Percentiles rank a stretch among this genome's conserved stretches.
Evolutionary conservation across 1,140 invertebrate species (phyloP).

Genomic region (Hypothenemus hampei): DNA sequence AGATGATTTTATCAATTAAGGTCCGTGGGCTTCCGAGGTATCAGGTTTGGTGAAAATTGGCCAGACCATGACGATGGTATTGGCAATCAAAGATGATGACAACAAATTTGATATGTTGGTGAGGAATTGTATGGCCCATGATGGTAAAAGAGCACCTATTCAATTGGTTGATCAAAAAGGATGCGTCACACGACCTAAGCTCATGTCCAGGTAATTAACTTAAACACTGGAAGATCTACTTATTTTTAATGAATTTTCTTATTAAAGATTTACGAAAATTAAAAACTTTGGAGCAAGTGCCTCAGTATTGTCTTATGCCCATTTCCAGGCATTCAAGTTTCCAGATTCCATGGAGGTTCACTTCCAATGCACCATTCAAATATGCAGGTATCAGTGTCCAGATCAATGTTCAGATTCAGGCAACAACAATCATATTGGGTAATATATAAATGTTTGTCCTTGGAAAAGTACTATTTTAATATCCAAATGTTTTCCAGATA

Average conservation of each 20-base stretch:
- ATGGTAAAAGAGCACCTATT: conserved; percentile 90
- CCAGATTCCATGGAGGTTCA: conserved; percentile 95
- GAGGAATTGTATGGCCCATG: conserved; percentile 89
- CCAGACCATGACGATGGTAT: conserved; percentile 95
- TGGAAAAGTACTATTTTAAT: background rate
- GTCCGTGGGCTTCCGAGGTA: conserved; percentile 92
- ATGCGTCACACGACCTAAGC: conserved; percentile 84
- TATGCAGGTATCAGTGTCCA: conserved; percentile 87
- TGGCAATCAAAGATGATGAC: conserved; percentile 93
- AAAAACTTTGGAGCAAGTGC: conserved; percentile 92
- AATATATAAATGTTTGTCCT: conserved; percentile 31
- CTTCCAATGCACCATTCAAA: conserved; percentile 94
- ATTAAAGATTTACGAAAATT: conserved; percentile 77
- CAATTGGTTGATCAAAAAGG: conserved; percentile 90
- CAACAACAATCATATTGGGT: conserved; percentile 23
- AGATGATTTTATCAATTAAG: conserved; percentile 39
- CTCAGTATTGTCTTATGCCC: conserved; percentile 85
- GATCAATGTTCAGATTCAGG: conserved; percentile 81
- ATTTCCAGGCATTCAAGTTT: conserved; percentile 94
- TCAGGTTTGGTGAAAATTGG: conserved; percentile 92
- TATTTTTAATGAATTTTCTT: background rate
- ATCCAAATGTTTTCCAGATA: conserved; percentile 6
- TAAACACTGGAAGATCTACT: background rate
- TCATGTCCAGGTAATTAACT: conserved; percentile 65
- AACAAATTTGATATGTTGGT: conserved; percentile 95